A percentile compares a stretch with the other conserved stretches of the same genome.
phyloP scores from a whole-genome alignment of 1,140 invertebrate species.

The Platyscapa corneri region DNA sequence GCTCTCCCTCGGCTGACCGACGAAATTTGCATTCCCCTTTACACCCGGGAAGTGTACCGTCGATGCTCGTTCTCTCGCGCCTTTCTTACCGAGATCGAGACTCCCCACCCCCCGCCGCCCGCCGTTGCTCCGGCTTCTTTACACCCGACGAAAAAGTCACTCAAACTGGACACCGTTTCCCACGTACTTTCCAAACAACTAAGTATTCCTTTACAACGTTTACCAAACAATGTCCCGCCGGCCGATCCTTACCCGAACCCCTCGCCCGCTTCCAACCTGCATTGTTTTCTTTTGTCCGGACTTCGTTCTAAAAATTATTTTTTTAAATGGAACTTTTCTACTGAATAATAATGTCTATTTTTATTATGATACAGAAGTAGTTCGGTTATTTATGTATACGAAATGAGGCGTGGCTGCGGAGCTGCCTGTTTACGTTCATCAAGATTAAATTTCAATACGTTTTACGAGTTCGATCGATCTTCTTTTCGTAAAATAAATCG shows the following conservation, averaged over 20 bases:
- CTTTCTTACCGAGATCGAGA: not conserved
- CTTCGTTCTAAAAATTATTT: not conserved
- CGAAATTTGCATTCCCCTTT: slow-evolving; percentile 63
- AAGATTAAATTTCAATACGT: no score
- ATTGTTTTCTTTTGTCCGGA: not conserved
- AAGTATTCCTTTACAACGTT: not conserved
- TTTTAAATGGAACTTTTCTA: not conserved
- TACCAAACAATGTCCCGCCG: not conserved
- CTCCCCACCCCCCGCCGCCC: not conserved
- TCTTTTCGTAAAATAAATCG: no score
- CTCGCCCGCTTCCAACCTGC: not conserved
- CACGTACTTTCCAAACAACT: not conserved
- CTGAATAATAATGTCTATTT: no score
- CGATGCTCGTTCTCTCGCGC: slow-evolving; percentile 16
- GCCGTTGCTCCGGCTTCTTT: not conserved
- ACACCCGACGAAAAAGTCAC: not conserved
- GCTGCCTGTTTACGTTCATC: no score
- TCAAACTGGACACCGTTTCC: not conserved
- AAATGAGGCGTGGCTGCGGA: no score
- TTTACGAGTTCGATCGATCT: no score
- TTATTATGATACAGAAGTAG: no score
- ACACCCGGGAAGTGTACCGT: slow-evolving; percentile 1
- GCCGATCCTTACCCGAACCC: not conserved
- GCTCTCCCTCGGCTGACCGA: slow-evolving; percentile 56
- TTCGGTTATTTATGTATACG: no score